These are phyloP conservation scores for Callocephalon fimbriatum DNA, from an alignment of 2,113 vertebrate genomes.

Conservation along the genomic window DNA sequence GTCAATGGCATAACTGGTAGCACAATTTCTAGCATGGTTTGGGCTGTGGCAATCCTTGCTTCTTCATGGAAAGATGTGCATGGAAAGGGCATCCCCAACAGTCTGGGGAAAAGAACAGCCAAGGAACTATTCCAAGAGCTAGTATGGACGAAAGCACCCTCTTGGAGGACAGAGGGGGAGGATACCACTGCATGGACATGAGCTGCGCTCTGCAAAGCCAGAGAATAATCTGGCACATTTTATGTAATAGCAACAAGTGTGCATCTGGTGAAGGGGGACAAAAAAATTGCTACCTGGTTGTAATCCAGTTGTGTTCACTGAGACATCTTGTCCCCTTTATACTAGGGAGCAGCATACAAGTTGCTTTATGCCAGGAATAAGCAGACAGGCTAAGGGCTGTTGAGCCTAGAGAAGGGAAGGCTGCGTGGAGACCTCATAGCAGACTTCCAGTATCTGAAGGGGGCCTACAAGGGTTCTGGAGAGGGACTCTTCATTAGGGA, in stretches of 20 bases:
- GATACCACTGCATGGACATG: rapidly evolving
- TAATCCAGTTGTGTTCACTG: not conserved
- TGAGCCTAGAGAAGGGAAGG: not conserved
- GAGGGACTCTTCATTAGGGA: not conserved
- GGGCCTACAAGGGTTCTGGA: not conserved
- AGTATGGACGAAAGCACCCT: rapidly evolving
- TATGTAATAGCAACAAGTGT: not conserved
- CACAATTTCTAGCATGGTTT: not conserved
- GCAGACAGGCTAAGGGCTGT: too few relatives aligned
- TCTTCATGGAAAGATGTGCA: not conserved
- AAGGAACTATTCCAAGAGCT: not conserved
- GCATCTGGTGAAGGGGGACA: not conserved
- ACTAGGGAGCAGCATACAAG: not conserved
- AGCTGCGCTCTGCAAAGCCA: not conserved
- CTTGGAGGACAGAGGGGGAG: not conserved
- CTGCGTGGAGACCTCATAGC: not conserved
- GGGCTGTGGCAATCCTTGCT: not conserved
- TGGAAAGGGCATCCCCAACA: not conserved
- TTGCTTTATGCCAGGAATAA: not conserved
- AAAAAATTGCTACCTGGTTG: not conserved
- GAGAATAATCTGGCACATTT: not conserved
- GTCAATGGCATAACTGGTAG: rapidly evolving
- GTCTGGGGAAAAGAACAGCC: not conserved
- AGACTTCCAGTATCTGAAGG: not conserved
- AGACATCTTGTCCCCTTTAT: not conserved